Evolutionary conservation across 2,113 vertebrate genomes (phyloP), one percentile per base, ranked within the genome.

Genomic region (Lepus europaeus): DNA sequence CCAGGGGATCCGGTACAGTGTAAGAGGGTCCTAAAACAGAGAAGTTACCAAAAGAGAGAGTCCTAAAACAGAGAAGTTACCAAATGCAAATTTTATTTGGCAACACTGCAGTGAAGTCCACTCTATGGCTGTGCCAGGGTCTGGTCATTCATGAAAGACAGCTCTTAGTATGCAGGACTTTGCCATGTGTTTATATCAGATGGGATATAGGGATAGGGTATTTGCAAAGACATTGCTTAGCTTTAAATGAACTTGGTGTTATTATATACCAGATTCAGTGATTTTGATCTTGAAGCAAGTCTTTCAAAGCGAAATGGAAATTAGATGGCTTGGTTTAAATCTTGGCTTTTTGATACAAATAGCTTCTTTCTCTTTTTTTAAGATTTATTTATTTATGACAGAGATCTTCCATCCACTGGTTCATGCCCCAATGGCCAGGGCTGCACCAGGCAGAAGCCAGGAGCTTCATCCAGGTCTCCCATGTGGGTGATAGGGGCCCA

Each of bases 231-330:
- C 59, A 14, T 64, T 91, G 49, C 29, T 81, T 68, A 83, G 63
- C 51, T 74, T 89, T 95, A 73, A 80, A 72, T 53, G 87, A 91
- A 27, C 61, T 93, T 96, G 25, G 12, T 81, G 2, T 76, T 68
- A 27, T 70, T 84, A 74, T 33, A 73, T 17, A n/a, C 13, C 69
- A 76, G 72, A 14, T 0, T 14, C 33, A 83, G 63, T 9, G 39
- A 69, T 20, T 79, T 76, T 56, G 20, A 49, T 69, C 22, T 19
- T 0, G 8, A 85, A 90, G 73, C 8, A 16, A 82, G 3, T 61
- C 27, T 95, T 95, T 90, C 63, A 23, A 82, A 95, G 70, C 33
- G 61, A 74, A 81, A 68, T 19, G 45, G 63, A 91, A 70, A 72
- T 23, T 73, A 8, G 56, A 82, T 53, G 27, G 20, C n/a, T 89